A percentile compares a stretch with the other conserved stretches of the same genome.
Evolutionary conservation across 92 coral and sea anemone genomes (phyloP).

Genomic region (Plumapathes pennacea): DNA sequence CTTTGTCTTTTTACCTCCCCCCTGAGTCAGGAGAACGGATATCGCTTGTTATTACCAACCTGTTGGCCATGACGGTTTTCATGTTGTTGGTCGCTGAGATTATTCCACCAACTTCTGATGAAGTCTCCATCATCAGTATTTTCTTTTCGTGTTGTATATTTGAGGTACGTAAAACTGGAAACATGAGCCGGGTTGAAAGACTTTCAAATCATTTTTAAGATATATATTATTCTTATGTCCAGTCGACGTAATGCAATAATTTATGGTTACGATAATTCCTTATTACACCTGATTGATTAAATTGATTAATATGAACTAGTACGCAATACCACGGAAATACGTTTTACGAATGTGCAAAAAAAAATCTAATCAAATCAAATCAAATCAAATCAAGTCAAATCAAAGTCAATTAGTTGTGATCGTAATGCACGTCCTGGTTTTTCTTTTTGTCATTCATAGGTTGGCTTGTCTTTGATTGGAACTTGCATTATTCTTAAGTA

Average conservation of each 20-base stretch:
- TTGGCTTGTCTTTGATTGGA: constrained; percentile 92
- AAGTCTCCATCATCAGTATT: constrained; percentile 82
- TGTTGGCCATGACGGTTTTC: constrained; percentile 94
- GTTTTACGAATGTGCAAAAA: too few species aligned
- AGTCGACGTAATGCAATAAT: too few species aligned
- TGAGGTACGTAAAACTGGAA: constrained; percentile 87
- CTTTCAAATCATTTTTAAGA: too few species aligned
- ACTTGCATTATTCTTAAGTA: constrained; percentile 91
- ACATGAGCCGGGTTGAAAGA: too few species aligned
- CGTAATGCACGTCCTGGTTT: neutral
- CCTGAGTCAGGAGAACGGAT: constrained; percentile 99
- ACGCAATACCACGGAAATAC: too few species aligned
- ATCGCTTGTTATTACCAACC: constrained; percentile 92
- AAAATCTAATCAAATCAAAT: too few species aligned
- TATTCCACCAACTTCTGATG: constrained; percentile 97
- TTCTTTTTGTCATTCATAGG: constrained; percentile 33
- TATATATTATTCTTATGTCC: too few species aligned
- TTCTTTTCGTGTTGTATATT: constrained; percentile 88
- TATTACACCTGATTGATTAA: too few species aligned
- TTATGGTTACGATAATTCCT: too few species aligned
- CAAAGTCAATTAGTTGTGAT: too few species aligned
- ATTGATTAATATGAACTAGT: too few species aligned
- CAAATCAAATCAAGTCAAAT: too few species aligned
- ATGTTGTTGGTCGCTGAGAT: constrained; percentile 94
- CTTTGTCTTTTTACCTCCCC: constrained; percentile 91